Conservation (phyloP, 1,140 invertebrate genomes). For the Scaptomyza montana region DNA sequence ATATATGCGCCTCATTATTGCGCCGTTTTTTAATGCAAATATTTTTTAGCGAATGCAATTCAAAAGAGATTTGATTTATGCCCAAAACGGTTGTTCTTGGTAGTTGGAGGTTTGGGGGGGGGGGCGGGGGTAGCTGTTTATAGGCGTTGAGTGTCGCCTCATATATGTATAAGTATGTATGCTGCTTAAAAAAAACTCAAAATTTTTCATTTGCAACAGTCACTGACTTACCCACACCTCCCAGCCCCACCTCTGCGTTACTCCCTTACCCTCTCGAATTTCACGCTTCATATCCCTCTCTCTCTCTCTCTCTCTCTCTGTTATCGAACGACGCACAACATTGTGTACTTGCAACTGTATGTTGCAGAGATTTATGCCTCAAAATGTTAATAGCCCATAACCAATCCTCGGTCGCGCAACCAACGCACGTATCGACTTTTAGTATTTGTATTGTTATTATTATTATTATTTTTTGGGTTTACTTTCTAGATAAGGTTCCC, state of each 20-base stretch:
- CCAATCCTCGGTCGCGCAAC: constrained; percentile 58
- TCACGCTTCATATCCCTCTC: constrained; percentile 13
- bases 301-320: background rate
- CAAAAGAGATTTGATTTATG: constrained; percentile 73
- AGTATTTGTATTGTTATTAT: background rate
- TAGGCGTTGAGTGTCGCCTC: constrained; percentile 25
- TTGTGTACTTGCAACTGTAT: constrained; percentile 30
- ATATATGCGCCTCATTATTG: constrained; percentile 22
- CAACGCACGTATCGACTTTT: constrained; percentile 47
- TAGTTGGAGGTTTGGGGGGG: too few species aligned
- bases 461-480: background rate
- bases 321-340: constrained; percentile 7
- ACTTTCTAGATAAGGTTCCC: constrained; percentile 45
- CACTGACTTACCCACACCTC: constrained; percentile 3
- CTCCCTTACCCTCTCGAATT: background rate
- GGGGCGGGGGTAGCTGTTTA: background rate
- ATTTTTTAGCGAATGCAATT: constrained; percentile 38
- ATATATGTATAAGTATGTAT: background rate
- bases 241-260: background rate
- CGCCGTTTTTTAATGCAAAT: constrained; percentile 26
- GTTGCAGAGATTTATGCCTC: constrained; percentile 71
- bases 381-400: constrained; percentile 75
- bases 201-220: constrained; percentile 49
- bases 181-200: constrained; percentile 10
- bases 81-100: constrained; percentile 33